phyloP scores from a whole-genome alignment of 2,888 invertebrate species.

The Tetragnatha montana region DNA sequence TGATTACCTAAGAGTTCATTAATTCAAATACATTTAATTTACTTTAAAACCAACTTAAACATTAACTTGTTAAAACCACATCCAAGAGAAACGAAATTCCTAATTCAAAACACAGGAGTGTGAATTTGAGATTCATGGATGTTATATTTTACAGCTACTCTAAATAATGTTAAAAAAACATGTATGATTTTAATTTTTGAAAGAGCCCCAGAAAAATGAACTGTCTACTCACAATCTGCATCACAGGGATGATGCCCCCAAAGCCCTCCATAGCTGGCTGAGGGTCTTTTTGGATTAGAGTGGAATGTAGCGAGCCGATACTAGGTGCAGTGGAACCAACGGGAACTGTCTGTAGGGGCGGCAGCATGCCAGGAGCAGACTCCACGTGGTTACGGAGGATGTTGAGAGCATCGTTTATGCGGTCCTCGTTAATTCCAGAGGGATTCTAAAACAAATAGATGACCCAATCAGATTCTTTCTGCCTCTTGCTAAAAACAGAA shows the following conservation, averaged over 20 bases:
- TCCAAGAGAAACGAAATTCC: no score
- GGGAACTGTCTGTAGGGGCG: constrained; percentile 29
- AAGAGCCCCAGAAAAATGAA: neutral
- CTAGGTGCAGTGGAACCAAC: constrained; percentile 36
- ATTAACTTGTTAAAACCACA: no score
- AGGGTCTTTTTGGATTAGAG: constrained; percentile 14
- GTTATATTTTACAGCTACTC: no score
- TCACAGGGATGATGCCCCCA: constrained; percentile 39
- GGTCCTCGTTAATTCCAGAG: constrained; percentile 85
- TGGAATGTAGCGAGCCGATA: constrained; percentile 59
- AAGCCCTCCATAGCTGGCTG: constrained; percentile 30
- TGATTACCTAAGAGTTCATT: no score
- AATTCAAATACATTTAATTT: no score
- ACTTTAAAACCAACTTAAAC: no score
- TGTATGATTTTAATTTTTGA: no score
- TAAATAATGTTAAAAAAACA: no score
- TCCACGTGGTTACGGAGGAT: constrained; percentile 95
- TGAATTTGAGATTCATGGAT: no score
- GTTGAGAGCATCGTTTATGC: constrained; percentile 95
- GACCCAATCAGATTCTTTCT: neutral
- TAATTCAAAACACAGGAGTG: no score
- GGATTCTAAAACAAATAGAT: constrained; percentile 55
- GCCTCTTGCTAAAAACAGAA: neutral
- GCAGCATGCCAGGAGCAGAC: constrained; percentile 77
- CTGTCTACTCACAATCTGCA: constrained; percentile 26